Base-by-base conservation (phyloP, 2,888 invertebrate species). In the Stenolophus ochropezus region DNA sequence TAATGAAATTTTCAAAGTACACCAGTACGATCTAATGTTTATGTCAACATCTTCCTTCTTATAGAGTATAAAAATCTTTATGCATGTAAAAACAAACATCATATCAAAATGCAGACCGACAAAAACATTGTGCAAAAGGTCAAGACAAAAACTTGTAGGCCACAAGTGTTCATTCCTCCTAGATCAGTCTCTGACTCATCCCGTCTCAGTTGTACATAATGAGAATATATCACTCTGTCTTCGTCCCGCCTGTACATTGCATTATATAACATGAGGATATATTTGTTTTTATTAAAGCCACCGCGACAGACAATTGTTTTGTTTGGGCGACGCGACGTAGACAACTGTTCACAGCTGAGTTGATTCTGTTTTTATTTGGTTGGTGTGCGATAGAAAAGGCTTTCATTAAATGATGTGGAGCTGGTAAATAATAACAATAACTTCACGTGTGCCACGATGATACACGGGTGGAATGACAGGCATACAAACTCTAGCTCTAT, bases 201-300 rank as follows among this genome's bases (percentile, higher is more conserved):
- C n/a, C 27, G 20, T 73, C 21, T 73, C 49, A n/a, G 18, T 73
- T 49, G 1, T 49, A 4, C 2, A 5, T 73, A 47, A 73, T 49
- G 23, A 4, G 5, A 20, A 18, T 11, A 11, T n/a, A 49, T 73
- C 27, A 8, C 1, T 65, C 49, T 56, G n/a, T 77, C 69, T 51
- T 69, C 27, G 6, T 49, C 49, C 23, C 51, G 23, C 53, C 69
- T 5, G 27, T 16, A 33, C 56, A 16, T 5, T 11, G 25, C 25
- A 25, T 76, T 77, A 77, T 77, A 61, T 77, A 77, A 77, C 65
- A 77, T 20, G 27, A 33, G 42, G 79, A 79, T 23, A 56, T 80
- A 80, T 80, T 80, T 80, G 80, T 80, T 80, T 80, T 80, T 73
- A 73, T 80, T 80, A 80, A 80, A 56, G 33, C 73, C 80, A 73